Conservation (phyloP, 2,888 invertebrate genomes). For the Melipona bicolor region DNA sequence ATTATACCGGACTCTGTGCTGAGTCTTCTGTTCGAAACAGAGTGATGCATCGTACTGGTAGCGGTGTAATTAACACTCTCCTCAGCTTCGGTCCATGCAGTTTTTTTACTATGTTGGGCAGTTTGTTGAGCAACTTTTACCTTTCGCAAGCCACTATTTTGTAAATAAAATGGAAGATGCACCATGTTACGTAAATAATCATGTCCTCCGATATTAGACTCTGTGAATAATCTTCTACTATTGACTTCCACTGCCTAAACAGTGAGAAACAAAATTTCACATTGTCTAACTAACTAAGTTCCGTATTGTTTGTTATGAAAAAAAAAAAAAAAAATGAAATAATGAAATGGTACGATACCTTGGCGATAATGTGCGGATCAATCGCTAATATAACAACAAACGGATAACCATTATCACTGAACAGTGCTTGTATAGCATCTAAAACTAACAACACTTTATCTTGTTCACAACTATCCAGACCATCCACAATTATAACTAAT, state of each 20-base stretch:
- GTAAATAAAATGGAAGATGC: slow-evolving; percentile 98
- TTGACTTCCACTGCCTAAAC: slow-evolving; percentile 94
- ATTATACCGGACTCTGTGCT: slow-evolving; percentile 92
- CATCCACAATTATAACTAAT: slow-evolving; percentile 97
- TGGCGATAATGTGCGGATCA: slow-evolving; percentile 99
- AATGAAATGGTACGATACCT: slow-evolving; percentile 86
- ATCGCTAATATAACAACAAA: slow-evolving; percentile 98
- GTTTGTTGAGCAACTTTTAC: slow-evolving; percentile 95
- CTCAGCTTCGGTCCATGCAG: slow-evolving; percentile 85
- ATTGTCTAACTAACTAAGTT: not conserved
- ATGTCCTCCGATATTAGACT: slow-evolving; percentile 97
- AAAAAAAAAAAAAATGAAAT: not conserved
- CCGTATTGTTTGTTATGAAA: not conserved
- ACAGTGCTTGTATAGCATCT: slow-evolving; percentile 97
- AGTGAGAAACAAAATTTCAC: slow-evolving; percentile 37
- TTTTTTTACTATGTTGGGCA: slow-evolving; percentile 85
- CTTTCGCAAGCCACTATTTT: slow-evolving; percentile 96
- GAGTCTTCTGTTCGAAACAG: slow-evolving; percentile 89
- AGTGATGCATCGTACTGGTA: slow-evolving; percentile 85
- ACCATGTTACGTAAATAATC: slow-evolving; percentile 98
- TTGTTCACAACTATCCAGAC: slow-evolving; percentile 98
- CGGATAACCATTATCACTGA: slow-evolving; percentile 96
- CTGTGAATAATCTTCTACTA: slow-evolving; percentile 93
- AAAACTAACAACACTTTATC: slow-evolving; percentile 96
- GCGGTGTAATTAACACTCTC: slow-evolving; percentile 84